A percentile compares a stretch with the other conserved stretches of the same genome.
phyloP scores from a whole-genome alignment of 2,888 invertebrate genomes.

The Nomada ruficornis region DNA sequence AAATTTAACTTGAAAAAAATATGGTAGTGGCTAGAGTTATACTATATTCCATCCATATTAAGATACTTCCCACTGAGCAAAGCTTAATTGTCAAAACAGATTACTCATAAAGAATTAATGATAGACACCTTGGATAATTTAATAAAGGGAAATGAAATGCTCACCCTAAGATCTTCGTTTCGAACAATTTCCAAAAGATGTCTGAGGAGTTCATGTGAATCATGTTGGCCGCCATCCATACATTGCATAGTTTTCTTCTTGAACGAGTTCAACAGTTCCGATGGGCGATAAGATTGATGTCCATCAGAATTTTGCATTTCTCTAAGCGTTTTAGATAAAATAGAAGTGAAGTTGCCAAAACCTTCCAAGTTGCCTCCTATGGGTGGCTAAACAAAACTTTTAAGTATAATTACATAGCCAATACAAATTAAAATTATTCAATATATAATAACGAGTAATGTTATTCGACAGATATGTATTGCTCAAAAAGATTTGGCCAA shows the following conservation, averaged over 20 bases:
- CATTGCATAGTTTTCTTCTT: slow-evolving; percentile 92
- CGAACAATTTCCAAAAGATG: slow-evolving; percentile 95
- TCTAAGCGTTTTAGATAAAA: slow-evolving; percentile 89
- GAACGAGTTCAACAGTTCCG: slow-evolving; percentile 87
- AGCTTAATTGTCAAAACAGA: too few species aligned
- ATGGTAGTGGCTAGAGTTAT: too few species aligned
- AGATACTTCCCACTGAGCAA: too few species aligned
- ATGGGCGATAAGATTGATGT: slow-evolving; percentile 88
- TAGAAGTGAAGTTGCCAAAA: slow-evolving; percentile 89
- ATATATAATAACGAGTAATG: neutral
- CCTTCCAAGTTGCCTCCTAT: slow-evolving; percentile 89
- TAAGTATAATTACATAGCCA: neutral
- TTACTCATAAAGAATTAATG: too few species aligned
- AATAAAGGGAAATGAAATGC: neutral
- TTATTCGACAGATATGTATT: neutral
- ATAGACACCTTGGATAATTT: too few species aligned
- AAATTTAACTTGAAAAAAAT: too few species aligned
- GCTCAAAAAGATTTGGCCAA: too few species aligned
- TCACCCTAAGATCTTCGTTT: slow-evolving; percentile 86
- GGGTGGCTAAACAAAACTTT: slow-evolving; percentile 82
- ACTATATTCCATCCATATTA: too few species aligned
- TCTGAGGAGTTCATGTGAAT: slow-evolving; percentile 96
- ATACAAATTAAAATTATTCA: neutral
- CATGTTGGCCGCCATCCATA: slow-evolving; percentile 97
- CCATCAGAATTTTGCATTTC: slow-evolving; percentile 89